phyloP scores from a whole-genome alignment of 2,797 vertebrate species.

The Setipinna tenuifilis region DNA sequence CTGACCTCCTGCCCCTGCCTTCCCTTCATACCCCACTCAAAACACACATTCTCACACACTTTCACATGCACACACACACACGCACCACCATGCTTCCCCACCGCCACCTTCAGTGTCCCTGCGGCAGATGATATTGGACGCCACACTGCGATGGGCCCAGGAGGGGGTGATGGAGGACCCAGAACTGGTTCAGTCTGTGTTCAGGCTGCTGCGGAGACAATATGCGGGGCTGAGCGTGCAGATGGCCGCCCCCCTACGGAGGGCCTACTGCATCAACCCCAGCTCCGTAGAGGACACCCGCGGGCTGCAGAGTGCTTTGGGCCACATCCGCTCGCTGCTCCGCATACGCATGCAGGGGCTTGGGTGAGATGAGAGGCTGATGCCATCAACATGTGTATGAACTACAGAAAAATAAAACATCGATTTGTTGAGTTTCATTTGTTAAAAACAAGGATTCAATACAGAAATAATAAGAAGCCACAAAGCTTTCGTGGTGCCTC shows the following conservation, averaged over 20 bases:
- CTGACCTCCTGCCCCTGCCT: neutral
- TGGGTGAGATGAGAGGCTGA: constrained; percentile 74
- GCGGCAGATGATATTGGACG: constrained; percentile 87
- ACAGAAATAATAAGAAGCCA: no score
- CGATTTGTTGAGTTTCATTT: no score
- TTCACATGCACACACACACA: no score
- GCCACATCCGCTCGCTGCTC: constrained; percentile 91
- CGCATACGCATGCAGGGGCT: constrained; percentile 90
- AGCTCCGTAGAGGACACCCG: constrained; percentile 89
- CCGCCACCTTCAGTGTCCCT: constrained; percentile 77
- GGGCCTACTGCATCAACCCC: constrained; percentile 89
- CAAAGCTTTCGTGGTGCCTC: no score
- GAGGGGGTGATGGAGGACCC: constrained; percentile 88
- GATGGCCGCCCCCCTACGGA: constrained; percentile 77
- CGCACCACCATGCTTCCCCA: no score
- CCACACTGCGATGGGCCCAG: constrained; percentile 90
- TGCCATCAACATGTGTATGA: neutral
- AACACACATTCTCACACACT: neutral
- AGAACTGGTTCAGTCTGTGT: constrained; percentile 85
- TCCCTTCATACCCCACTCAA: neutral
- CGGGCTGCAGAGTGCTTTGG: constrained; percentile 86
- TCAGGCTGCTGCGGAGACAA: constrained; percentile 86
- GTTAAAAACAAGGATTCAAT: no score
- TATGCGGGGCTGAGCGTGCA: constrained; percentile 88
- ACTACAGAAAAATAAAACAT: neutral